Evolutionary conservation across 2,888 invertebrate species (phyloP), one percentile per base, ranked within the genome.

Genomic region (Cephus pygmeus): DNA sequence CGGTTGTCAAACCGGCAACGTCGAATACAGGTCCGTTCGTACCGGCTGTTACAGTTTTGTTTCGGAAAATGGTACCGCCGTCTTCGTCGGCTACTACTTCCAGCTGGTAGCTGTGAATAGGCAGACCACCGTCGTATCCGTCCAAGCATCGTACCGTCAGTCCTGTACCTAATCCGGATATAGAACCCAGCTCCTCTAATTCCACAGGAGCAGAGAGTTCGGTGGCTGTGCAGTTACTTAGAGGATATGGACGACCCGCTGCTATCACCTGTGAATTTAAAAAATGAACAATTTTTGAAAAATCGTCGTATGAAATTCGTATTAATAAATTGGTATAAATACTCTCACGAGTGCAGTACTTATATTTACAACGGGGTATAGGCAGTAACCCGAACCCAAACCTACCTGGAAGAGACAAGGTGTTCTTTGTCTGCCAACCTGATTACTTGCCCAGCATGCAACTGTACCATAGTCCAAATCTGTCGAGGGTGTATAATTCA

Each of bases 401-500:
- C 86, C 86, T 84, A 97, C 94, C 92, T 97, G 97, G 92, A 97
- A 97, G 86, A 97, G 93, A 90, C 97, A 98, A 0, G 97, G 97
- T 80, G 95, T 94, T 89, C 95, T 95, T 92, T 97, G 97, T 87
- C 94, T 94, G 31, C 98, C 97, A 78, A 98, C 96, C 36, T 95
- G 93, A 92, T 98, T 98, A 86, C 94, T 94, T 15, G 96, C 97
- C 94, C 96, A 97, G 91, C 98, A 98, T 78, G 96, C 95, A 81
- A 98, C 93, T 30, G 97, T 97, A 9, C 97, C 97, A 88, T 97
- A 97, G 92, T 97, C 97, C 93, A 97, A 94, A 91, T 97, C 97
- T 30, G 96, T 95, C 69, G 95, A 94, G 0, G 97, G 97, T 11
- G 97, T 97, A 91, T 97, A 97, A 92, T 96, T 96, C 79, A 97